Evolutionary conservation across 2,888 invertebrate species (phyloP), one percentile per base, ranked within the genome.

Genomic region (Slavum lentiscoides): DNA sequence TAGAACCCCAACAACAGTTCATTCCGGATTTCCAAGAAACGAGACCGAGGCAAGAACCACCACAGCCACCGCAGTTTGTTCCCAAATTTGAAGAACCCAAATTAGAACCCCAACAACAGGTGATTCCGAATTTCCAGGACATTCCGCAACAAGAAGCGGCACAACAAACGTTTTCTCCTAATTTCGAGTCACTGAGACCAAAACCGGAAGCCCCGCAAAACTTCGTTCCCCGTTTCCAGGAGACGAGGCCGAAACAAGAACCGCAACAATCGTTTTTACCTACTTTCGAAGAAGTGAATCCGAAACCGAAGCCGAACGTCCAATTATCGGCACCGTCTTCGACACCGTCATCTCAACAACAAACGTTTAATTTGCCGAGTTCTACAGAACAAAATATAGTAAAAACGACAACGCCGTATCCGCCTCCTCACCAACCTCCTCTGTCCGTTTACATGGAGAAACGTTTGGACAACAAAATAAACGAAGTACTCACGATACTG

Each of bases 361-460:
- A 66, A 66, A 30, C 55, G 5, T 80, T 80, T 55, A 58, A 64
- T 23, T 66, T 23, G 3, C 72, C 23, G 13, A 72, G 55, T 66
- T 58, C 58, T 9, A 80, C 55, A 17, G 72, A 80, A 64, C 64
- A 80, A 72, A n/a, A n/a, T n/a, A 43, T 43, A 43, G 55, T 55
- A 43, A 75, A 69, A 73, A 59, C 82, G 73, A 83, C 83, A 2
- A 69, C 77, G 4, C 55, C 53, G 43, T 81, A 83, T 55, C 85
- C 87, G 0, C 86, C 87, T 0, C 92, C 94, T 0, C 94, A 95
- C 86, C 94, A 94, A 85, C 94, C 94, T 2, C 94, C 94, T 0
- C 86, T 95, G 68, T 93, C 94, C 1, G 93, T 95, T 83, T 95
- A 93, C 85, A 89, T 94, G 88, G 88, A 87, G 81, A 88, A 87